phyloP scores from a whole-genome alignment of 2,113 vertebrate species.

The Colistium nudipinnis region DNA sequence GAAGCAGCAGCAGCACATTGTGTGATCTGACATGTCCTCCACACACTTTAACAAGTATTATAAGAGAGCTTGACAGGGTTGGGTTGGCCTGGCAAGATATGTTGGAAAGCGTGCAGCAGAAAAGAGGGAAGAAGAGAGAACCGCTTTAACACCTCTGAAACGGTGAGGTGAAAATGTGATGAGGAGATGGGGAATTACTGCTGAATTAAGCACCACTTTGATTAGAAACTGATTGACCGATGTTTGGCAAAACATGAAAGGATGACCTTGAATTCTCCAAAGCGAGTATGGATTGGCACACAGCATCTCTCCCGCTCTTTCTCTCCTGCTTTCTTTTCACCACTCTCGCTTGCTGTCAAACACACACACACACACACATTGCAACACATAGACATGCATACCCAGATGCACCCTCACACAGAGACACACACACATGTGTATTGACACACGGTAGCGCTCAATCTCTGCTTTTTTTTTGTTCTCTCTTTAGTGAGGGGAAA shows the following conservation, averaged over 20 bases:
- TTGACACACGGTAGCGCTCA: constrained; percentile 47
- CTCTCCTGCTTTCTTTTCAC: constrained; percentile 30
- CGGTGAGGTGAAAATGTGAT: constrained; percentile 46
- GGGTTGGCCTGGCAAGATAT: constrained; percentile 54
- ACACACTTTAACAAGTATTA: constrained; percentile 50
- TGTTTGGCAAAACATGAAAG: constrained; percentile 84
- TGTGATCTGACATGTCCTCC: constrained; percentile 66
- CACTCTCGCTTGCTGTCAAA: constrained; percentile 30
- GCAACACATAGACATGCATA: constrained; percentile 5
- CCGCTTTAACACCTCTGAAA: constrained; percentile 55
- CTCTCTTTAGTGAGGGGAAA: constrained; percentile 46
- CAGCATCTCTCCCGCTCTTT: constrained; percentile 50
- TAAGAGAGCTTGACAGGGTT: constrained; percentile 55
- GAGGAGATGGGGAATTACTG: constrained; percentile 77
- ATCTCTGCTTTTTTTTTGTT: constrained; percentile 37
- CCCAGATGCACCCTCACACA: constrained; percentile 29
- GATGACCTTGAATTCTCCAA: constrained; percentile 81
- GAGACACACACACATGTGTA: constrained; percentile 27
- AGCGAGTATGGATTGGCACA: constrained; percentile 74
- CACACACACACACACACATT: constrained; percentile 5
- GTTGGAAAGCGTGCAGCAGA: constrained; percentile 65
- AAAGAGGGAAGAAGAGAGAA: constrained; percentile 52
- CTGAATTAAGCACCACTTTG: constrained; percentile 81
- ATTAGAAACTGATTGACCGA: constrained; percentile 80
- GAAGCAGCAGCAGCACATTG: constrained; percentile 46